Evolutionary conservation across 2,888 invertebrate genomes (phyloP).

Genomic region (Electrophaes corylata): DNA sequence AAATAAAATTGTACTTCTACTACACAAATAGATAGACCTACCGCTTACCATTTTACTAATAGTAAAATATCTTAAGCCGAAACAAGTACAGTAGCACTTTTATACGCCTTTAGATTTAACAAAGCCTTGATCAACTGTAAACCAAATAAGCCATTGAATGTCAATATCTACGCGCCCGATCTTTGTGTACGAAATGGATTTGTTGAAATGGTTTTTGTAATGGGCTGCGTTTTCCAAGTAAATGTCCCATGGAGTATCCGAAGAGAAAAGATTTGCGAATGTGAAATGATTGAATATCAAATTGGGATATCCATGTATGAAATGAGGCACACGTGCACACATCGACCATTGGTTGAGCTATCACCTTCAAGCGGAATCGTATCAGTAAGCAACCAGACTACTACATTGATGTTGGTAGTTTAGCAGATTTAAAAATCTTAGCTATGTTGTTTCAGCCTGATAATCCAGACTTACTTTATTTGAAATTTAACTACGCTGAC

Average conservation of each 20-base stretch:
- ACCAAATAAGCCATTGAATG: constrained; percentile 62
- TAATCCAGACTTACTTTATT: constrained; percentile 55
- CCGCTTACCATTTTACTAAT: too few relatives aligned
- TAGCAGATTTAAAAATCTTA: background rate
- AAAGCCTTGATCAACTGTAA: constrained; percentile 65
- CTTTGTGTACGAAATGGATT: constrained; percentile 58
- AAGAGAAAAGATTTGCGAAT: constrained; percentile 74
- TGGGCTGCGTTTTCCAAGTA: constrained; percentile 65
- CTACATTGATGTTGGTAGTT: background rate
- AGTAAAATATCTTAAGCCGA: too few relatives aligned
- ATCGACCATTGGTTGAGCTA: constrained; percentile 65
- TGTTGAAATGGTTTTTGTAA: constrained; percentile 67
- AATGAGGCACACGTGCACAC: constrained; percentile 70
- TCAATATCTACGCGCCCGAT: constrained; percentile 70
- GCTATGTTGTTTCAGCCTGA: constrained; percentile 56
- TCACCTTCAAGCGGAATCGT: constrained; percentile 64
- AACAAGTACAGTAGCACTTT: too few relatives aligned
- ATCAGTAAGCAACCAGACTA: constrained; percentile 51
- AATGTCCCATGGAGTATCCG: constrained; percentile 68
- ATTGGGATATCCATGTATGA: constrained; percentile 70
- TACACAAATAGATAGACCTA: too few relatives aligned
- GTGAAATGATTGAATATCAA: constrained; percentile 71
- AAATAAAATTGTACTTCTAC: background rate
- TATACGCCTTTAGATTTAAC: constrained; percentile 60
- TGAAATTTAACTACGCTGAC: constrained; percentile 61